These are phyloP conservation scores for Cyclargus thomasi DNA, from an alignment of 1,140 invertebrate species.

Conservation along the genomic window DNA sequence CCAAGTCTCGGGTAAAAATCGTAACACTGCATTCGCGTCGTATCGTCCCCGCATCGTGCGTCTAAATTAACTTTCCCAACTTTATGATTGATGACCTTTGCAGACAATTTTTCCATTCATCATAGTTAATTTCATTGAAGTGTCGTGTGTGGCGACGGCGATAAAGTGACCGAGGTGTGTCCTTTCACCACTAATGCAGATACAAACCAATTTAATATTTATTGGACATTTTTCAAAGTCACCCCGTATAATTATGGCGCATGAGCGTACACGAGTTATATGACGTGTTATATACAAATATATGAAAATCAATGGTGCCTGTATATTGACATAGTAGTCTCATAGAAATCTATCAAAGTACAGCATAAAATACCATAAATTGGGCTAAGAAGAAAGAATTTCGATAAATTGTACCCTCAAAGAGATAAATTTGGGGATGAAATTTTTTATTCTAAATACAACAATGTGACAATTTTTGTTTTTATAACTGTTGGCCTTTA, in stretches of 20 bases:
- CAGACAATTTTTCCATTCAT: conserved; percentile 67
- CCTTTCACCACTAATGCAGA: conserved; percentile 42
- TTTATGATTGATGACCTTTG: conserved; percentile 57
- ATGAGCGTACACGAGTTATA: no score
- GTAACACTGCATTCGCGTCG: conserved; percentile 24
- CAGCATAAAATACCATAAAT: no score
- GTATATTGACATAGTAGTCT: no score
- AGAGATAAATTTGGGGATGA: no score
- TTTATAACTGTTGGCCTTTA: no score
- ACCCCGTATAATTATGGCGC: conserved; percentile 13
- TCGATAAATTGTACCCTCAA: no score
- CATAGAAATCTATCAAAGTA: no score
- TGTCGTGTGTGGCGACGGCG: conserved; percentile 49
- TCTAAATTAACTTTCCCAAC: conserved; percentile 40
- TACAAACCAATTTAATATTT: conserved; percentile 40
- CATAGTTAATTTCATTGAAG: conserved; percentile 69
- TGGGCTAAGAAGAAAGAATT: no score
- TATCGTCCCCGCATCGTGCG: conserved; percentile 33
- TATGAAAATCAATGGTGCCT: no score
- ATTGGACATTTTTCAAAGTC: conserved; percentile 31
- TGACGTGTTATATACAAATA: no score
- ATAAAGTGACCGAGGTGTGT: conserved; percentile 50
- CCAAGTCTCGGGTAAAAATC: not conserved
- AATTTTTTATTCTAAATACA: no score
- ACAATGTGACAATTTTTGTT: no score